These are phyloP conservation scores for Marisa cornuarietis DNA, from an alignment of 1,140 invertebrate species.

Conservation along the genomic window DNA sequence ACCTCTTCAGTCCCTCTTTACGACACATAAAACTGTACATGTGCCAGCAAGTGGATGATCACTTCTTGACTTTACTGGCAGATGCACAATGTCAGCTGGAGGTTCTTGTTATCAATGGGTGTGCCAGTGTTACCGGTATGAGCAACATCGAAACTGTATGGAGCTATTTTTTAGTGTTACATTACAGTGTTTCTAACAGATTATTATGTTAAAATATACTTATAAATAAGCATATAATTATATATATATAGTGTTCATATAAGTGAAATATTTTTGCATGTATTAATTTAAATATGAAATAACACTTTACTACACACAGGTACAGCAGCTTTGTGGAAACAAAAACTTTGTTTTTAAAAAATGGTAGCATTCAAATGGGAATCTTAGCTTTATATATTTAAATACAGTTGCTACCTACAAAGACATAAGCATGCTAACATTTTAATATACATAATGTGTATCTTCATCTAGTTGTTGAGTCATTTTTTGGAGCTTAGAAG, in stretches of 20 bases:
- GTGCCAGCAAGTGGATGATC: conserved; percentile 51
- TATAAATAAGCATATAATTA: neutral
- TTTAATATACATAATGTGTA: too few relatives aligned
- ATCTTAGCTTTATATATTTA: neutral
- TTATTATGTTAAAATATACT: neutral
- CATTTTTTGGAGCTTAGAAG: too few relatives aligned
- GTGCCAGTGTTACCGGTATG: conserved; percentile 48
- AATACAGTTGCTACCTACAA: neutral
- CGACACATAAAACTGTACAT: conserved; percentile 45
- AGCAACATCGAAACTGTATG: neutral
- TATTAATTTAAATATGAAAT: too few relatives aligned
- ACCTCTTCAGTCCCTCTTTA: conserved; percentile 42
- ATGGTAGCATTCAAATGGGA: neutral
- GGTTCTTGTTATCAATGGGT: conserved; percentile 39
- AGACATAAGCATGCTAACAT: too few relatives aligned
- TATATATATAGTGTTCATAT: neutral
- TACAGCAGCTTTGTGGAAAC: too few relatives aligned
- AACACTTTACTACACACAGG: too few relatives aligned
- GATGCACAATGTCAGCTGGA: conserved; percentile 38
- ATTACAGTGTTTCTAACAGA: neutral
- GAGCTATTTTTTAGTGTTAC: neutral
- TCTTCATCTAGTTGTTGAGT: too few relatives aligned
- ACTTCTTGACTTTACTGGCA: conserved; percentile 40
- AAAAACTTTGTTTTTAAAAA: neutral
- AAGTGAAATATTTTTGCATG: neutral